Base-by-base conservation (phyloP, 2,113 vertebrate species). In the Acrocephalus arundinaceus region DNA sequence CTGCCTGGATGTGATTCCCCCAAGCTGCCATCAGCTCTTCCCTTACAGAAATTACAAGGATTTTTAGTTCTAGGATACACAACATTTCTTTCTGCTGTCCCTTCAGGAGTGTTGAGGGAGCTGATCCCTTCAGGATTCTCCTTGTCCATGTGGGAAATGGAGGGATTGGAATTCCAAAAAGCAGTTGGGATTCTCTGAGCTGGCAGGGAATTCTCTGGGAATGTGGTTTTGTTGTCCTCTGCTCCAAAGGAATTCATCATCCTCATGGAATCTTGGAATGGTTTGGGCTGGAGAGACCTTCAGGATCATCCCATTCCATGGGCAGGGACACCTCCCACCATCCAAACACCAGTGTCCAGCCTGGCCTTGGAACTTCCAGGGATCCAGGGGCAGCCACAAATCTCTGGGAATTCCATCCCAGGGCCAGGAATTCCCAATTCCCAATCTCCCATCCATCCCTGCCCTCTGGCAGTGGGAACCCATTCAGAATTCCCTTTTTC, bases 1-100 rank as follows among this genome's bases (percentile, higher is more conserved):
- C 30, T 3, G 1, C 7, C 10, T n/a, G 51, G 41, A 5, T 11
- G 45, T 41, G 31, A 13, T 75, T 71, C 39, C 31, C 16, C 17
- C 0, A 12, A n/a, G n/a, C n/a, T n/a, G n/a, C n/a, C n/a, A n/a
- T n/a, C n/a, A 0, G 48, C 48, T 55, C 35, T 37, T 37, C 58
- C 10, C 21, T 35, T 35, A 4, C 23, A 15, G 25, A 23, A 37
- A 62, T 58, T 1, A 7, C 0, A 1, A 71, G 25, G 57, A 41
- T 61, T 91, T 85, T 41, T 18, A 39, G 59, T 43, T 15, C 65
- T 25, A 6, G 54, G 23, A 52, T 11, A 24, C 30, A 45, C n/a
- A n/a, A n/a, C 21, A 17, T 39, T 17, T 14, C 28, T 8, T 54
- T 39, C 7, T 61, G 39, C 54, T n/a, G 33, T 12, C 37, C 33